Evolutionary conservation across 2,797 vertebrate species (phyloP), one percentile per base, ranked within the genome.

Genomic region (Myioborus melanocephalus): DNA sequence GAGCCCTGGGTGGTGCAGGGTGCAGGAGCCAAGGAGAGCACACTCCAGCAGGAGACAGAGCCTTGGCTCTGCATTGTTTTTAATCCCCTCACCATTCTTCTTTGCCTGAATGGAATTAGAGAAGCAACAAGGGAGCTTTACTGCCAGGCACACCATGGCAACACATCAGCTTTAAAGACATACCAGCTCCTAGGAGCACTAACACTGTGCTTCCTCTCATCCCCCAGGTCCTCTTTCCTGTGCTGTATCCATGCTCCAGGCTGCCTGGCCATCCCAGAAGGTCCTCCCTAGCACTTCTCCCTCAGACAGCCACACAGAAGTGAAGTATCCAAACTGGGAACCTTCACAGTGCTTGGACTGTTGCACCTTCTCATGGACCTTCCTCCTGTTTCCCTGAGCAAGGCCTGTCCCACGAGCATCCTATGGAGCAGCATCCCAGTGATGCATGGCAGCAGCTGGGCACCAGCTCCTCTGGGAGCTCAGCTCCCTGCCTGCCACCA

Each of bases 131-230:
- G 90, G 68, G 88, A 94, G 57, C 71, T 89, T 72, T 79, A 52
- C 76, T 91, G 73, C 71, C 81, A 95, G 86, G 88, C 78, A 95
- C 80, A 94, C 90, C 88, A 90, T 95, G 68, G 96, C 91, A 96
- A 98, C 95, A 92, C 88, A 56, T 79, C 88, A 91, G 92, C 78
- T 96, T 91, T 96, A 94, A 76, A 97, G 78, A 73, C 53, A 44
- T n/a, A 68, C 39, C 35, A 82, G 83, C 66, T 95, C 64, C 69
- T 81, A 95, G 75, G 41, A 84, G 52, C 64, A 35, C 35, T 78
- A 87, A 78, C n/a, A 21, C 46, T 41, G 11, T 80, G 56, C 35
- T 53, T 78, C 37, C 35, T 91, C 90, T 84, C 83, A 78, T 80
- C 83, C 56, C 83, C 32, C 41, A 59, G 28, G 15, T 71, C 50